Evolutionary conservation across 2,888 invertebrate genomes (phyloP), one percentile per base, ranked within the genome.

Genomic region (Watsonalla cultraria): DNA sequence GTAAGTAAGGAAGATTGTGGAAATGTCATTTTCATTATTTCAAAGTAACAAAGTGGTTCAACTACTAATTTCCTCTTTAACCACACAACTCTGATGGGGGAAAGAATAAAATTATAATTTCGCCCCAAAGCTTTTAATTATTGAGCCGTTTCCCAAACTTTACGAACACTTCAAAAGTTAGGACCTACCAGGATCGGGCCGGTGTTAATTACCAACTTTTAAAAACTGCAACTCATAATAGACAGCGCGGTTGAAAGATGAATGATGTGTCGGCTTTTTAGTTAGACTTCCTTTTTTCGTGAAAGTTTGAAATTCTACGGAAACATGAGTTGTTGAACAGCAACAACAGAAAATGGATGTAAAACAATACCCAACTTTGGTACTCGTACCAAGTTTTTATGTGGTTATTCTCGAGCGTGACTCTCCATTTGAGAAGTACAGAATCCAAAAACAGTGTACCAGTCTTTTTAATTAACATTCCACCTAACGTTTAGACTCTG

Each of bases 221-320:
- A 67, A 84, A 88, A 88, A 90, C 80, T 87, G 89, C 89, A 89
- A 87, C 84, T 90, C 88, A 90, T 89, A 88, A 89, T 89, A 83
- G 90, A 90, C 86, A 89, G 86, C 75, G 72, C 68, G 76, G 82
- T 70, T 76, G 82, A 82, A 84, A 85, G 84, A 90, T 90, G 87
- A 89, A 90, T 90, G 89, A 90, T 84, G 88, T 86, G 84, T 84
- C 80, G 74, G 77, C 74, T 73, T 80, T 77, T 53, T 59, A 60
- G 61, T 60, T 63, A 57, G 42, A 8, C 42, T 11, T 42, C 59
- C 60, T 66, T 76, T 74, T 72, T 68, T 61, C 54, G 55, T 56
- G 46, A 64, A 80, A 79, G 65, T 78, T 77, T 60, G 67, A 57
- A 76, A 78, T 73, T 49, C 55, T 48, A 52, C 47, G 51, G 42